Percentiles rank a stretch among this genome's conserved stretches.
These are phyloP conservation scores for Piprites chloris DNA, from an alignment of 2,113 vertebrate genomes.

Conservation along the genomic window DNA sequence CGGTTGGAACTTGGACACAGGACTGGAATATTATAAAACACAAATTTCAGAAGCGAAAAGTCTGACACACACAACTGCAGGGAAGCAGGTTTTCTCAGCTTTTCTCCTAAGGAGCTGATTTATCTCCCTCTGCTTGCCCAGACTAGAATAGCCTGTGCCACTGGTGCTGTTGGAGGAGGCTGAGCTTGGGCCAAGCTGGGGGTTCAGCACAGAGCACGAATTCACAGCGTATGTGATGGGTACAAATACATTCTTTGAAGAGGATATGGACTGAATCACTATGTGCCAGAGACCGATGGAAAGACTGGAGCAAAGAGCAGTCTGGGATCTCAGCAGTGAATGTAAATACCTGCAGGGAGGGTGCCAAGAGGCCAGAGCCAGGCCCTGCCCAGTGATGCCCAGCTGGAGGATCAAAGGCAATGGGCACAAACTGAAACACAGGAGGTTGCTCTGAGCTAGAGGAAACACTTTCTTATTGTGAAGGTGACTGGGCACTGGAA, in stretches of 20 bases:
- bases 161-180: background rate
- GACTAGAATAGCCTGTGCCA: background rate
- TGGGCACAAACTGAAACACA: background rate
- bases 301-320: background rate
- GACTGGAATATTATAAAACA: background rate
- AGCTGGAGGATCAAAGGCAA: background rate
- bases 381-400: background rate
- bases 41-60: background rate
- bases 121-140: background rate
- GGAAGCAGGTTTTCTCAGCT: background rate
- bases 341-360: background rate
- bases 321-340: background rate
- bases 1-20: background rate
- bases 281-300: accelerated
- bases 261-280: background rate
- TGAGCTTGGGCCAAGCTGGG: background rate
- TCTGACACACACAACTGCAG: background rate
- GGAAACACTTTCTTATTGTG: background rate
- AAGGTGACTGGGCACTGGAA: background rate
- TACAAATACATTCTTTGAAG: background rate
- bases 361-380: background rate
- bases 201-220: background rate
- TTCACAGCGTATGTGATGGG: background rate
- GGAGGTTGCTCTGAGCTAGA: background rate
- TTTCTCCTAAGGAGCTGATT: background rate